These are phyloP conservation scores for Phymanthus crucifer DNA, from an alignment of 92 coral and sea anemone species.

Conservation along the genomic window DNA sequence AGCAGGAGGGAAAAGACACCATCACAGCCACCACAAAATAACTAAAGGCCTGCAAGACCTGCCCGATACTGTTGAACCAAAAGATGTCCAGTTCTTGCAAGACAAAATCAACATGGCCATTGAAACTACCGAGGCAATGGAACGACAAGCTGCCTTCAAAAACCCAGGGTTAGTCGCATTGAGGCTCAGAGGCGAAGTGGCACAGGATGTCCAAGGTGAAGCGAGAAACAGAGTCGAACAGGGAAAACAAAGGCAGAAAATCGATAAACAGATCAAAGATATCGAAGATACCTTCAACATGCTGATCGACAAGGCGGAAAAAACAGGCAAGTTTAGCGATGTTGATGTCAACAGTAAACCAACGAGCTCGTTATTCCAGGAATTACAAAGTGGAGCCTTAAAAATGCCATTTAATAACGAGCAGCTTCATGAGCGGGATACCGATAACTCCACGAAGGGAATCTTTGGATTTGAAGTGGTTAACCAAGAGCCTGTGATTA, in stretches of 20 bases:
- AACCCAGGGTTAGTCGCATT: slow-evolving; percentile 27
- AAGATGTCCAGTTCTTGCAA: slow-evolving; percentile 44
- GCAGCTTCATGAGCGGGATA: not conserved
- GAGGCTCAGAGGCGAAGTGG: slow-evolving; percentile 24
- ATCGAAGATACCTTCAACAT: slow-evolving; percentile 46
- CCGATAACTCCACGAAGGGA: slow-evolving; percentile 10
- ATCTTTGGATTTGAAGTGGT: slow-evolving; percentile 27
- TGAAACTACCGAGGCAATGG: slow-evolving; percentile 55
- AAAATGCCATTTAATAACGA: slow-evolving; percentile 26
- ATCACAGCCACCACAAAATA: slow-evolving; percentile 2
- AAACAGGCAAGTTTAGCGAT: slow-evolving; percentile 28
- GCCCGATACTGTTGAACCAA: slow-evolving; percentile 15
- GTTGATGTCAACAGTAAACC: not conserved
- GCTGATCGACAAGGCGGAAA: slow-evolving; percentile 42
- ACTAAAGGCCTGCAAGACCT: not conserved
- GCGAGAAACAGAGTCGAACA: slow-evolving; percentile 52
- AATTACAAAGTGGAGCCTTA: slow-evolving; percentile 18
- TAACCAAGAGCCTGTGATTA: slow-evolving; percentile 21
- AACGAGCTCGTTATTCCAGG: slow-evolving; percentile 13
- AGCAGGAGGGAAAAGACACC: slow-evolving; percentile 13
- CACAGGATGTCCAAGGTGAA: slow-evolving; percentile 35
- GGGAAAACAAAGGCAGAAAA: not conserved
- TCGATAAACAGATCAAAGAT: slow-evolving; percentile 36
- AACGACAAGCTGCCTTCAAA: slow-evolving; percentile 32
- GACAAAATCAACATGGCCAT: slow-evolving; percentile 65